phyloP scores from a whole-genome alignment of 2,888 invertebrate genomes.

The Himalopsyche tibetana region DNA sequence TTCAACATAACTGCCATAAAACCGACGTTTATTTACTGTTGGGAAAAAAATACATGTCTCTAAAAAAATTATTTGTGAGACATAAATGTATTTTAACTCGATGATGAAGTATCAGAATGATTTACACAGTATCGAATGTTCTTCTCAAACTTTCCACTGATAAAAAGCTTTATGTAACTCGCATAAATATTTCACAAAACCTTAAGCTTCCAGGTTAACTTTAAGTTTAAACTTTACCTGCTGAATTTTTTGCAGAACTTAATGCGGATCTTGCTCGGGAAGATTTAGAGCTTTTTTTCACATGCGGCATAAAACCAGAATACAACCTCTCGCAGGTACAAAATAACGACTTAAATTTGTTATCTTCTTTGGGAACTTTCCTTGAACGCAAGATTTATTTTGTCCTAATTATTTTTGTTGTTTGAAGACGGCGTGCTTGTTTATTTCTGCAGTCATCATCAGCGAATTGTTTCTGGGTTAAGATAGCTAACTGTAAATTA shows the following conservation, averaged over 20 bases:
- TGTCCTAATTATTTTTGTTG: conserved; percentile 7
- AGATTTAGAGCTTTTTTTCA: conserved; percentile 27
- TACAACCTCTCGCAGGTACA: conserved; percentile 5
- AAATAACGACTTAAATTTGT: conserved; percentile 34
- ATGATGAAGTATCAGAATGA: neutral
- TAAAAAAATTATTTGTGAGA: too few species aligned
- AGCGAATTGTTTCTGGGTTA: too few species aligned
- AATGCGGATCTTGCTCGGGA: conserved; percentile 11
- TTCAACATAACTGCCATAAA: too few species aligned
- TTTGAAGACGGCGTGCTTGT: too few species aligned
- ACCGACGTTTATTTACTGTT: too few species aligned
- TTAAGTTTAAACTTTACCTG: conserved; percentile 30
- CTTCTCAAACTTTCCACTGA: neutral
- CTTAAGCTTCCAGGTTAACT: conserved; percentile 1
- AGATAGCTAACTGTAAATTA: too few species aligned
- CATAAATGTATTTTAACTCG: too few species aligned
- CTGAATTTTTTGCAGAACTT: conserved; percentile 22
- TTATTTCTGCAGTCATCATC: too few species aligned
- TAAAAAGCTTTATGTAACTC: conserved; percentile 27
- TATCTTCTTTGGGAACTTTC: conserved; percentile 4
- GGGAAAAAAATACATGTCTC: too few species aligned
- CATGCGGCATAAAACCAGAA: conserved; percentile 5
- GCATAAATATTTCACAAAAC: conserved; percentile 16
- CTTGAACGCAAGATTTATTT: conserved; percentile 25
- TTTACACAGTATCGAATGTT: neutral